These are phyloP conservation scores for Malurus alboscapulatus DNA, from an alignment of 2,113 vertebrate species.

Conservation along the genomic window DNA sequence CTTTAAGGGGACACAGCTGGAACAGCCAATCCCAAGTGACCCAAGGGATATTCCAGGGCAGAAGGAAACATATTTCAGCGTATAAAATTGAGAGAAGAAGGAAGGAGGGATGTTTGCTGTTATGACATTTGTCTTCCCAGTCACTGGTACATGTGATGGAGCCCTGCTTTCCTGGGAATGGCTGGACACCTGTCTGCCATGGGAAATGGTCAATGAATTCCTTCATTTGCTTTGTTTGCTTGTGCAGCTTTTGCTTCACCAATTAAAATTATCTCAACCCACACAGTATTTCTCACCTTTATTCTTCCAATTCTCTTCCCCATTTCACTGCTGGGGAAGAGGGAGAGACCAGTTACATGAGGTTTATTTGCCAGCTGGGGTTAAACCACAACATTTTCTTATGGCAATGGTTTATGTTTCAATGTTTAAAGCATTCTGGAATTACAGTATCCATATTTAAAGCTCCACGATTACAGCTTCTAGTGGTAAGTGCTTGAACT, in stretches of 20 bases:
- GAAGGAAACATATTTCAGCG: not conserved
- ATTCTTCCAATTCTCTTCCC: not conserved
- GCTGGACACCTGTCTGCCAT: not conserved
- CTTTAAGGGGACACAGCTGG: not conserved
- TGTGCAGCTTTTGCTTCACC: not conserved
- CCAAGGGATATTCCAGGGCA: not conserved
- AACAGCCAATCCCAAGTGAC: not conserved
- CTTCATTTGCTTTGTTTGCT: not conserved
- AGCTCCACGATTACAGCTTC: conserved; percentile 53
- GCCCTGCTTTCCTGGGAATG: not conserved
- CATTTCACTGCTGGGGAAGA: not conserved
- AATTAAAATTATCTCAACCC: not conserved
- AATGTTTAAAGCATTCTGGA: conserved; percentile 57
- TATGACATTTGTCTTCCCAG: not conserved
- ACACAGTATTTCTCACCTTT: not conserved
- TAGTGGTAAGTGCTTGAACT: conserved; percentile 36
- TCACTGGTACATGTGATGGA: not conserved
- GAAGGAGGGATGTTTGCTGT: not conserved
- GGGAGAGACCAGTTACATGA: not conserved
- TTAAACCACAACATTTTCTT: not conserved
- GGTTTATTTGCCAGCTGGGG: not conserved
- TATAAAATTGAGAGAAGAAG: not conserved
- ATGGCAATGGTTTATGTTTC: conserved; percentile 56
- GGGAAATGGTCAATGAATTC: not conserved
- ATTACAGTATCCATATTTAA: conserved; percentile 57